Evolutionary conservation across 2,113 vertebrate species (phyloP).

Genomic region (Fulica atra): DNA sequence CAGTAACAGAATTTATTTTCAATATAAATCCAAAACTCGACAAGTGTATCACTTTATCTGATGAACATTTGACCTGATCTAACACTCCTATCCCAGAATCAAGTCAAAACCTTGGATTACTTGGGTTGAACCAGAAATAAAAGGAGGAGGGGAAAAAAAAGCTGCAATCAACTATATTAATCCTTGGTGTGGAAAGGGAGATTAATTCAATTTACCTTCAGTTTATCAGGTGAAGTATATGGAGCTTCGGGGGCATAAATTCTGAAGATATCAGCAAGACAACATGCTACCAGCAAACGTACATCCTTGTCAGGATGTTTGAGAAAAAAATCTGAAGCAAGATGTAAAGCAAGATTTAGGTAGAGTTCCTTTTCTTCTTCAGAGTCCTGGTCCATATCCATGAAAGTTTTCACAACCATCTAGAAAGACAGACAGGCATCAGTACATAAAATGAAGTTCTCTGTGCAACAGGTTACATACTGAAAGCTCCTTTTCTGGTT

Average conservation of each 20-base stretch:
- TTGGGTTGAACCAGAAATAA: neutral
- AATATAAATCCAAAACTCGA: neutral
- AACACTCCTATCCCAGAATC: neutral
- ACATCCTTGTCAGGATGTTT: slow-evolving; percentile 99
- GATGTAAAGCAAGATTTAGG: slow-evolving; percentile 93
- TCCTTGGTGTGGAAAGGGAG: neutral
- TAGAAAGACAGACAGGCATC: slow-evolving; percentile 57
- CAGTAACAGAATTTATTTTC: neutral
- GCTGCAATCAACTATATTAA: neutral
- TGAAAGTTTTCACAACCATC: slow-evolving; percentile 99
- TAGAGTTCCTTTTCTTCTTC: slow-evolving; percentile 99
- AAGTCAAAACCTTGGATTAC: neutral
- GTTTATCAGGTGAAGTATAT: slow-evolving; percentile 96
- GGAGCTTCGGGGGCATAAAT: slow-evolving; percentile 98
- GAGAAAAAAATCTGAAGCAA: slow-evolving; percentile 98
- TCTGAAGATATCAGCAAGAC: slow-evolving; percentile 97
- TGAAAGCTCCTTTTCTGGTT: neutral
- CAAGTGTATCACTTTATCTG: neutral
- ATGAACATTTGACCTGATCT: neutral
- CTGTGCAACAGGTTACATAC: neutral
- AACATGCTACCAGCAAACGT: slow-evolving; percentile 95
- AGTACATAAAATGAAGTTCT: neutral
- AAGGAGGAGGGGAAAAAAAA: neutral
- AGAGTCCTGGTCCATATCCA: slow-evolving; percentile 99
- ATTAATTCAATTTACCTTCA: slow-evolving; percentile 83